Percentiles rank a stretch among this genome's conserved stretches.
Conservation (phyloP, 2,797 vertebrate genomes). For the Mastacembelus armatus region DNA sequence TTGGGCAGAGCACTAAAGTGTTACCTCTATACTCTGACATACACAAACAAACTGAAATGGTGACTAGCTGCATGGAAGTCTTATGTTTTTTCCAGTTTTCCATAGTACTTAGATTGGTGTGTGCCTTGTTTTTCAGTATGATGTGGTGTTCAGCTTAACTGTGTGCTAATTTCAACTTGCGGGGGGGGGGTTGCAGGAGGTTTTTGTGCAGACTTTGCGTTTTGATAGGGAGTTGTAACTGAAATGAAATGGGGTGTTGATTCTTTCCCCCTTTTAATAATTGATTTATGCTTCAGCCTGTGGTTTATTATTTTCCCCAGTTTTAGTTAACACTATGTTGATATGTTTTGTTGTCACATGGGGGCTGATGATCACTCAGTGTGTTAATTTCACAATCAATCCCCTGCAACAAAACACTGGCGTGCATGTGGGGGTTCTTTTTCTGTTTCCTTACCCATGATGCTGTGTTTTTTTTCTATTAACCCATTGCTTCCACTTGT, state of each 20-base stretch:
- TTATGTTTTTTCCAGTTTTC: constrained; percentile 74
- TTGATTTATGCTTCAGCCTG: constrained; percentile 88
- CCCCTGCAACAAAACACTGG: constrained; percentile 82
- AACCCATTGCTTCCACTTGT: constrained; percentile 71
- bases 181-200: constrained; percentile 69
- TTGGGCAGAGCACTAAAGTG: constrained; percentile 91
- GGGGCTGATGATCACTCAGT: constrained; percentile 64
- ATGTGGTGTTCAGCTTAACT: constrained; percentile 99
- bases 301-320: constrained; percentile 41
- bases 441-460: constrained; percentile 71
- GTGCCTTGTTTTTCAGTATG: constrained; percentile 96
- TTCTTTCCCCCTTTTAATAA: constrained; percentile 83
- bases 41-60: constrained; percentile 96
- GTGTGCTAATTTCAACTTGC: constrained; percentile 96
- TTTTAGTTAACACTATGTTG: constrained; percentile 76
- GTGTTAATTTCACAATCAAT: constrained; percentile 63
- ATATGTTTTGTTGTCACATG: constrained; percentile 82
- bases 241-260: constrained; percentile 75
- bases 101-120: constrained; percentile 92
- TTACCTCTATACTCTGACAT: constrained; percentile 97
- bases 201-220: constrained; percentile 83
- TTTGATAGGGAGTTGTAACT: constrained; percentile 82
- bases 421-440: constrained; percentile 80
- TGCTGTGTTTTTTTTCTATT: constrained; percentile 74
- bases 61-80: constrained; percentile 99